These are phyloP conservation scores for Eulemur macaco DNA, from an alignment of 2,113 vertebrate species.

Conservation along the genomic window DNA sequence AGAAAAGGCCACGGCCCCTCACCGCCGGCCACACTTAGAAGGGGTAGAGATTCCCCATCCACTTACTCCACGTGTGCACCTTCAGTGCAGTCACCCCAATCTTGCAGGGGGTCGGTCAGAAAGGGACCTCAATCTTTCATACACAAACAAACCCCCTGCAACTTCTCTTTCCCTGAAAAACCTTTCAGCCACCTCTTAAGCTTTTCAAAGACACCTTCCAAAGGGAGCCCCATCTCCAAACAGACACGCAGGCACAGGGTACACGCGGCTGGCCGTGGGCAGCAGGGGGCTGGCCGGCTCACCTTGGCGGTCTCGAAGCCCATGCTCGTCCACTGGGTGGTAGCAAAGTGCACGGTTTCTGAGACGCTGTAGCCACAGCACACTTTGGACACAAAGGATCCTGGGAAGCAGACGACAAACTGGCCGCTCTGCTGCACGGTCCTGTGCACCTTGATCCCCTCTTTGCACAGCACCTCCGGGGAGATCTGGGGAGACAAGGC, in stretches of 20 bases:
- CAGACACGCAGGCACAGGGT: rapidly evolving
- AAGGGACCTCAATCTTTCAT: neutral
- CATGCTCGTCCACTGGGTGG: constrained; percentile 98
- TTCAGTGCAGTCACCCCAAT: rapidly evolving
- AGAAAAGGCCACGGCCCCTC: rapidly evolving
- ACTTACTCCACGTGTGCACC: no score
- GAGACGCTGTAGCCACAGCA: constrained; percentile 99
- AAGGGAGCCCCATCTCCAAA: rapidly evolving
- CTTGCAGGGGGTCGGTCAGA: rapidly evolving
- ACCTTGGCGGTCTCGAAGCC: constrained; percentile 99
- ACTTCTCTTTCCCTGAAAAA: neutral
- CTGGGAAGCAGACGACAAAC: constrained; percentile 98
- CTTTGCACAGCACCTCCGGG: constrained; percentile 97
- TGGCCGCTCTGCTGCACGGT: constrained; percentile 97
- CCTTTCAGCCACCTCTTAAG: neutral
- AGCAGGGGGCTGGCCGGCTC: neutral
- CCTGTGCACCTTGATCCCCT: constrained; percentile 97
- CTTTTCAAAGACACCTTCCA: neutral
- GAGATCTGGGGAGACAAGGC: constrained; percentile 89
- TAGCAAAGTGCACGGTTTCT: constrained; percentile 99
- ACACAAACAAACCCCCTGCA: neutral
- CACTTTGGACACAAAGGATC: constrained; percentile 98
- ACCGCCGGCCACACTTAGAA: rapidly evolving
- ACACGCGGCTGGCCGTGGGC: neutral
- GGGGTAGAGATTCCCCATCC: rapidly evolving